Base-by-base conservation (phyloP, 2,797 vertebrate genomes). In the Sardinella longiceps region DNA sequence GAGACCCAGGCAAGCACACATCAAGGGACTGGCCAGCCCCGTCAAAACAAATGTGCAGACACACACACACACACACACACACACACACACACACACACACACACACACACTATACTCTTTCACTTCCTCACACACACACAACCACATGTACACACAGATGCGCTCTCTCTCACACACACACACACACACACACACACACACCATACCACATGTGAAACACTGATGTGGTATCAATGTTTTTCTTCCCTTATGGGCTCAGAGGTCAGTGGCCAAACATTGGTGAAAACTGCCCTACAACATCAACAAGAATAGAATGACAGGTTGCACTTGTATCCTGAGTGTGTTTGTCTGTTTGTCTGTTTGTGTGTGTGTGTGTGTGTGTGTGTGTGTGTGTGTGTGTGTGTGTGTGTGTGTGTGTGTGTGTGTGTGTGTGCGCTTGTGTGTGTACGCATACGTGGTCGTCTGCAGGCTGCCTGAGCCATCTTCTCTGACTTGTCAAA, bases 1-100 rank as follows among this genome's bases (percentile, higher is more conserved):
- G 46, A 80, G 81, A 30, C 77, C 77, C 82, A 87, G 33, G 51
- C 70, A 63, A 18, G 81, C 63, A 87, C 66, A 87, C 80, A 77
- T 43, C 70, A 43, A 77, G 70, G 70, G 70, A 43, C 37, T 77
- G 70, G 70, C 37, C 30, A 18, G 30, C 66, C 66, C 33, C 70
- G 70, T 77, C 70, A 77, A 77, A 77, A 77, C 70, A 77, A 86
- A 81, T 85, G 46, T 0, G 7, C 46, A 25, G 20, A 56, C 1
- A 25, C 60, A 84, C 11, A 77, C 33, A 84, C 63, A 60, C 10
- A 86, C 70, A 56, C 46, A 84, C 28, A 51, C 66, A 80, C 45
- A 39, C 48, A 28, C 9, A 66, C 5, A 80, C 9, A 20, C 2
- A 51, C 1, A 18, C 63, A 84, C 50, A 81, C 60, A n/a, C n/a